phyloP scores from a whole-genome alignment of 2,888 invertebrate species.

The Drosophila meridionalis region DNA sequence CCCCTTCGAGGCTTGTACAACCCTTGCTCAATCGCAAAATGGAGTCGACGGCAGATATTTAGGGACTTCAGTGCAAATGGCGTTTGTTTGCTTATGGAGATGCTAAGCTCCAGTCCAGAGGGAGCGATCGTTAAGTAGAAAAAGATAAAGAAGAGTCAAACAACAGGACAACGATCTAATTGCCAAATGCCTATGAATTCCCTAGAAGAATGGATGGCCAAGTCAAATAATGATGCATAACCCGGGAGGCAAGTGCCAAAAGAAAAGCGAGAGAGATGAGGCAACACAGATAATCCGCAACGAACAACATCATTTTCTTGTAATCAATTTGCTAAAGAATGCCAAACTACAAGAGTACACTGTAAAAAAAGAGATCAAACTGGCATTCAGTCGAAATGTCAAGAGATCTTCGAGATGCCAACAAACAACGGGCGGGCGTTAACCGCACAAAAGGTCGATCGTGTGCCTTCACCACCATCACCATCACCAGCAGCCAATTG shows the following conservation, averaged over 20 bases:
- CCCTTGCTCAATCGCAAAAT: conserved; percentile 53
- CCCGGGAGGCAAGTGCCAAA: conserved; percentile 40
- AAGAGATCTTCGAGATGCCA: conserved; percentile 58
- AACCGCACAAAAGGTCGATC: conserved; percentile 66
- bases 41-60: conserved; percentile 27
- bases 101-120: conserved; percentile 42
- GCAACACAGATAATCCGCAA: conserved; percentile 62
- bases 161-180: conserved; percentile 32
- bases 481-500: conserved; percentile 22
- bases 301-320: conserved; percentile 70
- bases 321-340: conserved; percentile 53
- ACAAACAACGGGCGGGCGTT: conserved; percentile 61
- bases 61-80: conserved; percentile 30
- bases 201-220: conserved; percentile 49
- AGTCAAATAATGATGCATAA: conserved; percentile 78
- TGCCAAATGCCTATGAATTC: conserved; percentile 24
- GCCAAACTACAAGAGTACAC: conserved; percentile 11
- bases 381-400: conserved; percentile 54
- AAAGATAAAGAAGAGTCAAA: conserved; percentile 2
- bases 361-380: conserved; percentile 44
- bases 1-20: conserved; percentile 33
- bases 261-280: conserved; percentile 44
- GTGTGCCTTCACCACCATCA: conserved; percentile 40
- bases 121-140: conserved; percentile 42
- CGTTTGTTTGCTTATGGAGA: background rate